phyloP scores from a whole-genome alignment of 1,140 invertebrate species.

The Neotoxoptera formosana region DNA sequence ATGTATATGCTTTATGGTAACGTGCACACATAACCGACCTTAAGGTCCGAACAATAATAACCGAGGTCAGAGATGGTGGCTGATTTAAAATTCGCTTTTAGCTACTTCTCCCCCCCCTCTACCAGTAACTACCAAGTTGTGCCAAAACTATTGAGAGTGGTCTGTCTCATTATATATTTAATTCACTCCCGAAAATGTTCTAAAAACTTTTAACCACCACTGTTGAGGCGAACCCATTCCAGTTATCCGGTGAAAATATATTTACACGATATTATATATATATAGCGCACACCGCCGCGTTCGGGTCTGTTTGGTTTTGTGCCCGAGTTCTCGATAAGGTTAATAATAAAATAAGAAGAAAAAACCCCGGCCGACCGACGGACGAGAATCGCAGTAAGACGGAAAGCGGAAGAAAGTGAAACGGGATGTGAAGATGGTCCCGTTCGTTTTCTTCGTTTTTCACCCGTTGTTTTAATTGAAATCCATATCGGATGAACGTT shows the following conservation, averaged over 20 bases:
- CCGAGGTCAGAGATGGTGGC: not conserved
- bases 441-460: not conserved
- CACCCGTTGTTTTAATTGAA: not conserved
- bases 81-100: not conserved
- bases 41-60: not conserved
- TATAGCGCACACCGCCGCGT: not conserved
- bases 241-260: not conserved
- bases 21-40: not conserved
- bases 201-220: not conserved
- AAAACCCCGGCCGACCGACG: not conserved
- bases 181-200: not conserved
- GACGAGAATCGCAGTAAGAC: not conserved
- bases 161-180: not conserved
- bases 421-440: not conserved
- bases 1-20: not conserved
- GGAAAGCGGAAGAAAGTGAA: not conserved
- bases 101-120: not conserved
- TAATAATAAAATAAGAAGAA: not conserved
- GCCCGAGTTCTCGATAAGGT: not conserved
- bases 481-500: slow-evolving; percentile 33
- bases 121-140: not conserved
- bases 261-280: not conserved
- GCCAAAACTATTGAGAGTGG: not conserved
- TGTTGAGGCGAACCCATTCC: not conserved
- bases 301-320: not conserved